Evolutionary conservation across 2,113 vertebrate species (phyloP).

Genomic region (Turdus rufiventris): DNA sequence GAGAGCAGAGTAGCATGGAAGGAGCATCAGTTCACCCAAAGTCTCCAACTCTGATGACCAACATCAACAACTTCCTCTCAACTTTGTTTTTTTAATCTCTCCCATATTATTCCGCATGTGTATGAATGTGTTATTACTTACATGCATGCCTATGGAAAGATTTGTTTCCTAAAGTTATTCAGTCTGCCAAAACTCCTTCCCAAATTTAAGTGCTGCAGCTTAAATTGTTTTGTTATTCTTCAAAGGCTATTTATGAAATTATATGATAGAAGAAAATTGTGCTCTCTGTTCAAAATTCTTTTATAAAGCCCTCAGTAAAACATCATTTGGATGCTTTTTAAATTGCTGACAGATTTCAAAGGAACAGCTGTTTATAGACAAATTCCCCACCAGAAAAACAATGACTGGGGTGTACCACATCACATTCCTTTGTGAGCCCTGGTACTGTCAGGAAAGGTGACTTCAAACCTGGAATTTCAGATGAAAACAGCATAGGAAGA

Average conservation of each 20-base stretch:
- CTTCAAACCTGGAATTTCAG: neutral
- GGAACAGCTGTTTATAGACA: neutral
- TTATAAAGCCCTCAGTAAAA: neutral
- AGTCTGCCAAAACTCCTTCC: constrained; percentile 34
- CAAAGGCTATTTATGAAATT: constrained; percentile 41
- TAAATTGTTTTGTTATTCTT: constrained; percentile 45
- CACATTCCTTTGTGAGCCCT: neutral
- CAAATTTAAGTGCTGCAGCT: constrained; percentile 25
- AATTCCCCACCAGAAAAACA: neutral
- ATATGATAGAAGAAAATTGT: constrained; percentile 5
- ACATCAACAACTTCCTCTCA: neutral
- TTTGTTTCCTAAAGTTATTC: neutral
- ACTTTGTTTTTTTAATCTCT: neutral
- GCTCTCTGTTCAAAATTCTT: neutral
- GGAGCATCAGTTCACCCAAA: neutral
- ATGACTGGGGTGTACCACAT: neutral
- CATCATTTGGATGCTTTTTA: neutral
- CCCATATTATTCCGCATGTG: neutral
- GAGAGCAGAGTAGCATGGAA: neutral
- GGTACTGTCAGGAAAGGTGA: neutral
- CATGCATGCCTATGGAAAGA: neutral
- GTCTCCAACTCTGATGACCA: neutral
- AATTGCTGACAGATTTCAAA: neutral
- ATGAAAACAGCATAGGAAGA: neutral
- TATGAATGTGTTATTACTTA: constrained; percentile 6